Evolutionary conservation across 2,113 vertebrate species (phyloP).

Genomic region (Manacus vitellinus): DNA sequence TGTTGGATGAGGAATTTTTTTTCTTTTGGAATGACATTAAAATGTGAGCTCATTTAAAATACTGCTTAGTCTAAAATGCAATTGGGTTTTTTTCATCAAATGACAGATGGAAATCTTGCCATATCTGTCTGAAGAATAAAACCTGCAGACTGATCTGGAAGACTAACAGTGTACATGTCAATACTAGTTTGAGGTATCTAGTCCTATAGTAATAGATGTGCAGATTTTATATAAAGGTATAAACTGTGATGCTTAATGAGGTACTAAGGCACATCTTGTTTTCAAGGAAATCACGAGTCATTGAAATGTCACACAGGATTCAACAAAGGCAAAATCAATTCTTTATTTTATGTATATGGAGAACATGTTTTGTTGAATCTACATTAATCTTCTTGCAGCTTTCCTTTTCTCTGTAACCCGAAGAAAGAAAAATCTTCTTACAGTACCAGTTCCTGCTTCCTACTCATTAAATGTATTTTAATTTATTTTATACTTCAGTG

Average conservation of each 20-base stretch:
- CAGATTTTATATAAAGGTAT: not conserved
- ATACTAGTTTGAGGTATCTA: not conserved
- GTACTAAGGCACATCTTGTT: not conserved
- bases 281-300: not conserved
- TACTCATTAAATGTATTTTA: slow-evolving; percentile 31
- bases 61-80: not conserved
- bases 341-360: slow-evolving; percentile 3
- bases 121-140: not conserved
- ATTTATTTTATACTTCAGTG: slow-evolving; percentile 40
- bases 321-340: not conserved
- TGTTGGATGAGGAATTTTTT: not conserved
- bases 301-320: not conserved
- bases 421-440: not conserved
- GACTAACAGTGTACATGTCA: not conserved
- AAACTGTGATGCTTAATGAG: not conserved
- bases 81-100: not conserved
- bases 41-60: not conserved
- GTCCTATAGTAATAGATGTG: not conserved
- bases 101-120: not conserved
- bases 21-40: not conserved
- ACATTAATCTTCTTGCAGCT: slow-evolving; percentile 8
- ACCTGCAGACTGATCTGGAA: not conserved
- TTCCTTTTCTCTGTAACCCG: not conserved
- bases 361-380: slow-evolving; percentile 11
- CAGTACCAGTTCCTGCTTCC: not conserved